Evolutionary conservation across 2,113 vertebrate species (phyloP).

Genomic region (Tympanuchus pallidicinctus): DNA sequence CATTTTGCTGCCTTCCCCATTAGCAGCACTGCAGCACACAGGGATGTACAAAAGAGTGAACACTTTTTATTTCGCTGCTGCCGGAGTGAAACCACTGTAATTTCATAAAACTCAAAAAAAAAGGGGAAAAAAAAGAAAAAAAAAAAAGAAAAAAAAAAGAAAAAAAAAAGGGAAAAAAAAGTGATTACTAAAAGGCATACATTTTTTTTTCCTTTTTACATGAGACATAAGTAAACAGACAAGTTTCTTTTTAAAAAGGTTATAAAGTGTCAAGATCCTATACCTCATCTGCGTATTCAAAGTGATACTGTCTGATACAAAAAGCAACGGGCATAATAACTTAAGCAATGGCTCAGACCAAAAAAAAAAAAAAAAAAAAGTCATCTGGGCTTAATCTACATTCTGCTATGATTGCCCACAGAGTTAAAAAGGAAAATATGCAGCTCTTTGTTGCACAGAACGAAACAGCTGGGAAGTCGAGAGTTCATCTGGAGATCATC

Average conservation of each 20-base stretch:
- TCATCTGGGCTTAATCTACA: conserved; percentile 59
- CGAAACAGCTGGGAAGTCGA: conserved; percentile 50
- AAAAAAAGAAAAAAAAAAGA: conserved; percentile 45
- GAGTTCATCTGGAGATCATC: conserved; percentile 31
- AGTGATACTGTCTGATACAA: conserved; percentile 64
- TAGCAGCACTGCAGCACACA: conserved; percentile 17
- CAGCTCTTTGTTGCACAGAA: conserved; percentile 60
- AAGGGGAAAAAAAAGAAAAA: conserved; percentile 29
- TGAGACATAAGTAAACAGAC: conserved; percentile 66
- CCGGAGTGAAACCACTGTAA: conserved; percentile 62
- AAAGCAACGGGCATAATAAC: conserved; percentile 69
- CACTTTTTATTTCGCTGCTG: conserved; percentile 51
- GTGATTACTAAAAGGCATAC: conserved; percentile 66
- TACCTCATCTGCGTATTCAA: conserved; percentile 69
- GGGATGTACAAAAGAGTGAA: conserved; percentile 71
- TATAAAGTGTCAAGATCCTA: conserved; percentile 75
- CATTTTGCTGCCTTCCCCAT: background rate
- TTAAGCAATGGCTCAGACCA: conserved; percentile 71
- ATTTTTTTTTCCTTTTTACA: conserved; percentile 58
- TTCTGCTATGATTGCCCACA: background rate
- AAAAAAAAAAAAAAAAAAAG: background rate
- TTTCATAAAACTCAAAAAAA: conserved; percentile 63
- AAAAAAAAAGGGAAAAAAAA: background rate
- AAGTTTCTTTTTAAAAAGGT: conserved; percentile 64
- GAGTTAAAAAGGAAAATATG: conserved; percentile 56